Percentiles rank a stretch among this genome's conserved stretches.
Evolutionary conservation across 2,888 invertebrate genomes (phyloP).

Genomic region (Cantharis nigra): DNA sequence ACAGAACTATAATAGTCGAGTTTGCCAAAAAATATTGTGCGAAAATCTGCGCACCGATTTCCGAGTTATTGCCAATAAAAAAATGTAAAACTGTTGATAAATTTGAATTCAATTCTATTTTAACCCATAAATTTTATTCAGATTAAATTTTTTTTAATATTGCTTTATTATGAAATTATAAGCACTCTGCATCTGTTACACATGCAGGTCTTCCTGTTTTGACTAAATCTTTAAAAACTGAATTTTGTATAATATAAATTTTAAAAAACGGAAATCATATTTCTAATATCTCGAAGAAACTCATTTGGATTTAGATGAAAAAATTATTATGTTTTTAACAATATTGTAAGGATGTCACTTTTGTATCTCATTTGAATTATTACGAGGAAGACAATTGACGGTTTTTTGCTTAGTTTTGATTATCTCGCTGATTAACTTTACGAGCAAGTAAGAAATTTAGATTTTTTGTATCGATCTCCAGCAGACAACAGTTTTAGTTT

Average conservation of each 20-base stretch:
- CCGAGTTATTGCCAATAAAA: neutral
- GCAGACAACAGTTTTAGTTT: neutral
- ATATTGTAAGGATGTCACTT: neutral
- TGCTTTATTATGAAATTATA: neutral
- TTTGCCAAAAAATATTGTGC: neutral
- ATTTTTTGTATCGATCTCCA: neutral
- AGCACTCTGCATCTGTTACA: neutral
- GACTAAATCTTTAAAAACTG: neutral
- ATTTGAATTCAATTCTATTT: neutral
- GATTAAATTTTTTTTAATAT: neutral
- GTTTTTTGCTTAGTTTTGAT: neutral
- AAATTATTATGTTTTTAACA: too few species aligned
- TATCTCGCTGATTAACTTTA: neutral
- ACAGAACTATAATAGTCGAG: neutral
- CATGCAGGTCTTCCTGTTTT: neutral
- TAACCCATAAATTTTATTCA: neutral
- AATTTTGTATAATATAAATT: neutral
- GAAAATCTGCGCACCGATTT: neutral
- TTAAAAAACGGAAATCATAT: neutral
- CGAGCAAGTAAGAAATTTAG: neutral
- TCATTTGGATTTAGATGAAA: neutral
- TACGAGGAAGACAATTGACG: neutral
- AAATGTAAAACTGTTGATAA: too few species aligned
- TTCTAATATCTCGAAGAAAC: neutral
- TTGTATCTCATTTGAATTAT: neutral